phyloP scores from a whole-genome alignment of 1,140 invertebrate genomes.

The Cotesia glomerata region DNA sequence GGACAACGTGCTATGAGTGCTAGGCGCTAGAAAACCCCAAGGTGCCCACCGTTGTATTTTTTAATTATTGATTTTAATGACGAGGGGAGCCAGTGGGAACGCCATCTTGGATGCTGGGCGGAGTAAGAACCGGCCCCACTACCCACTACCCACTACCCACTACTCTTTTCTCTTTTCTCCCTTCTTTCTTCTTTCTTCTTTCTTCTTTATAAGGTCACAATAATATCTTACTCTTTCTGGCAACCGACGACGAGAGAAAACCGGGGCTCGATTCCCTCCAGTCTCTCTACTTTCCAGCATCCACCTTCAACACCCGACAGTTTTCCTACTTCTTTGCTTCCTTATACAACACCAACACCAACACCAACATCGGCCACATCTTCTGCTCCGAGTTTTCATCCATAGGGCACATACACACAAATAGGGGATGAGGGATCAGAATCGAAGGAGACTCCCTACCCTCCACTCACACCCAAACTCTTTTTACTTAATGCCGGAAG shows the following conservation, averaged over 20 bases:
- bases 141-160: slow-evolving; percentile 14
- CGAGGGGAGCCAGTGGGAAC: slow-evolving; percentile 59
- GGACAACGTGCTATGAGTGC: slow-evolving; percentile 10
- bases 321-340: background rate
- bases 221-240: slow-evolving; percentile 14
- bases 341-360: slow-evolving; percentile 16
- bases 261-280: slow-evolving; percentile 1
- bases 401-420: too few relatives aligned
- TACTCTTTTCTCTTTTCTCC: slow-evolving; percentile 38
- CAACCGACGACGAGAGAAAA: slow-evolving; percentile 19
- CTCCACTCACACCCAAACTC: slow-evolving; percentile 30
- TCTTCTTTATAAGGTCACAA: too few relatives aligned
- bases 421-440: too few relatives aligned
- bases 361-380: too few relatives aligned
- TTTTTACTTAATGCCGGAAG: slow-evolving; percentile 53
- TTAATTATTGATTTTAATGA: slow-evolving; percentile 67
- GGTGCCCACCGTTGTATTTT: slow-evolving; percentile 64
- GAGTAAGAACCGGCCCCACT: slow-evolving; percentile 55
- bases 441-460: background rate
- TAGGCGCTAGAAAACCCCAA: slow-evolving; percentile 58
- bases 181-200: slow-evolving; percentile 37
- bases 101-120: slow-evolving; percentile 65
- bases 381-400: too few relatives aligned
- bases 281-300: slow-evolving; percentile 15
- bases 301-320: slow-evolving; percentile 5